Conservation (phyloP, 2,888 invertebrate genomes). For the Leptarthrus brevirostris region DNA sequence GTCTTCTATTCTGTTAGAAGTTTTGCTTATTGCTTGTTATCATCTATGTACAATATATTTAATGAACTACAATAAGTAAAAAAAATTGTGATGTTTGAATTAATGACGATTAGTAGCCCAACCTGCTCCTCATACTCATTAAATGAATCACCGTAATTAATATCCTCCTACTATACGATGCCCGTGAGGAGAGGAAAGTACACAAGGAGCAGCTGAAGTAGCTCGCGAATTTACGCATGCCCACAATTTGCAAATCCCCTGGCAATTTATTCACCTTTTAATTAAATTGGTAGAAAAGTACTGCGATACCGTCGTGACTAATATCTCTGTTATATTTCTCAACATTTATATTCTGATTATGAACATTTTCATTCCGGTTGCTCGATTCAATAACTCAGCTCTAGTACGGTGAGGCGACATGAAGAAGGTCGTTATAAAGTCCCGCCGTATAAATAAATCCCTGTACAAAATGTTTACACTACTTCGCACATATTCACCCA, state of each 20-base stretch:
- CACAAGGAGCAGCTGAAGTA: conserved; percentile 14
- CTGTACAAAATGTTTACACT: conserved; percentile 36
- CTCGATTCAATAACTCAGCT: conserved; percentile 36
- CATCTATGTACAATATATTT: too few species aligned
- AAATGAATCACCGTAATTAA: conserved; percentile 42
- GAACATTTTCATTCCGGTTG: conserved; percentile 33
- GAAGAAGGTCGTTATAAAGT: conserved; percentile 29
- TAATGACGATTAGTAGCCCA: conserved; percentile 40
- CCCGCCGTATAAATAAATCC: conserved; percentile 32
- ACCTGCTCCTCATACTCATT: conserved; percentile 34
- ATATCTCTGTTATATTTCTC: conserved; percentile 34
- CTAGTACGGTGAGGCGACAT: neutral
- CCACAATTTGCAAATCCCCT: conserved; percentile 26
- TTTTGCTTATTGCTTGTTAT: too few species aligned
- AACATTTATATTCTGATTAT: conserved; percentile 44
- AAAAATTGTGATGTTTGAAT: conserved; percentile 4
- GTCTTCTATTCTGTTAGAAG: too few species aligned
- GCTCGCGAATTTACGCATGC: conserved; percentile 28
- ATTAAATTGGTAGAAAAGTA: conserved; percentile 41
- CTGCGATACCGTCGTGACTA: conserved; percentile 23
- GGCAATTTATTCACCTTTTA: conserved; percentile 42
- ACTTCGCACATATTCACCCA: conserved; percentile 27
- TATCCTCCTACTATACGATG: conserved; percentile 36
- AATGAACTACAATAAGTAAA: too few species aligned
- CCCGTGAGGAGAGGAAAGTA: conserved; percentile 4